Conservation (phyloP, 2,113 vertebrate species). For the Pygoscelis adeliae region DNA sequence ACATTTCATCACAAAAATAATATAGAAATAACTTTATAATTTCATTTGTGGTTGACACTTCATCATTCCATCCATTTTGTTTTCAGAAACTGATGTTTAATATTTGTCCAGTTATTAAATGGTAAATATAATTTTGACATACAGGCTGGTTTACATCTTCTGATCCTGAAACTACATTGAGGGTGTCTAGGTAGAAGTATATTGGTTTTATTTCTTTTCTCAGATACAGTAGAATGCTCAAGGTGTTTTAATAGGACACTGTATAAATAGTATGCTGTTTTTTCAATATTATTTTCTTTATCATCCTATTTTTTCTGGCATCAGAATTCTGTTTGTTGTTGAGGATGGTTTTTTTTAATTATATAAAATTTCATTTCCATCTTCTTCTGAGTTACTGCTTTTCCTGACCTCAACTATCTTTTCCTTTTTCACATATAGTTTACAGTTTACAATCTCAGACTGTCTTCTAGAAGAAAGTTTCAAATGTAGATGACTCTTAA, state of each 20-base stretch:
- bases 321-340: neutral
- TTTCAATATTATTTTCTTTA: neutral
- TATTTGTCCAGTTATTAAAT: neutral
- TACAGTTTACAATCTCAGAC: neutral
- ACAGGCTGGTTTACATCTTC: neutral
- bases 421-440: neutral
- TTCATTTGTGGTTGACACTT: neutral
- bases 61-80: neutral
- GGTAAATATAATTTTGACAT: neutral
- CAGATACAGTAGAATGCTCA: neutral
- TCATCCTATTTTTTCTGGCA: neutral
- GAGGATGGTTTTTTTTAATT: neutral
- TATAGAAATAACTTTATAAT: neutral
- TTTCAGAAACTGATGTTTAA: neutral
- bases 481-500: neutral
- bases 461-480: neutral
- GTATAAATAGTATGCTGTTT: neutral
- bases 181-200: neutral
- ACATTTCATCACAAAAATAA: neutral
- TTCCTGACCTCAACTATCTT: neutral
- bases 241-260: neutral
- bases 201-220: neutral
- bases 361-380: neutral
- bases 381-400: neutral
- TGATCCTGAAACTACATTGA: neutral